These are phyloP conservation scores for Motacilla alba DNA, from an alignment of 2,113 vertebrate species.

Conservation along the genomic window DNA sequence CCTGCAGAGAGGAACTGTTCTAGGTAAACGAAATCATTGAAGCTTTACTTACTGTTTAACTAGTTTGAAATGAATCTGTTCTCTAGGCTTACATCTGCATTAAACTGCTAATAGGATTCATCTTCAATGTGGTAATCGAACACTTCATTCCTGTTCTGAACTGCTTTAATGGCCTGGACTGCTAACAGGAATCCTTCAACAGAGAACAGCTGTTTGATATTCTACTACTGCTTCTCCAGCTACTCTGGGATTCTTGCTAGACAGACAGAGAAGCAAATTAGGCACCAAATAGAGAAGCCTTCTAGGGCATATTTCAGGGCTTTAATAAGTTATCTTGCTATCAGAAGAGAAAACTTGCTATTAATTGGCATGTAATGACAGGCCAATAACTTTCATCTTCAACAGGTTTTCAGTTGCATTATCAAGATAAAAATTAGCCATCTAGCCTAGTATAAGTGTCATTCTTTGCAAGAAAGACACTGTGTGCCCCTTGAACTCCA, in stretches of 20 bases:
- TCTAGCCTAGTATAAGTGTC: background rate
- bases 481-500: background rate
- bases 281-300: background rate
- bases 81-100: conserved; percentile 21
- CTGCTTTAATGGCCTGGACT: background rate
- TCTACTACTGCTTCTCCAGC: background rate
- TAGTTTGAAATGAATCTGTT: conserved; percentile 33
- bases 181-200: background rate
- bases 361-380: background rate
- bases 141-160: conserved; percentile 17
- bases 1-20: conserved; percentile 58
- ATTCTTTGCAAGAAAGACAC: background rate
- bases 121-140: background rate
- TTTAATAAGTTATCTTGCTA: background rate
- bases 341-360: background rate
- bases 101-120: conserved; percentile 39
- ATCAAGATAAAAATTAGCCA: background rate
- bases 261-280: background rate
- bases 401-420: background rate
- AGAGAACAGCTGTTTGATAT: background rate
- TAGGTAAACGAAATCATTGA: conserved; percentile 40
- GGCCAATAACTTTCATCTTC: background rate
- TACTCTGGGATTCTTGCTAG: background rate
- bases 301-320: background rate
- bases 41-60: conserved; percentile 39